Percentiles rank a stretch among this genome's conserved stretches.
Evolutionary conservation across 2,113 vertebrate genomes (phyloP).

Genomic region (Campylomormyrus tamandua): DNA sequence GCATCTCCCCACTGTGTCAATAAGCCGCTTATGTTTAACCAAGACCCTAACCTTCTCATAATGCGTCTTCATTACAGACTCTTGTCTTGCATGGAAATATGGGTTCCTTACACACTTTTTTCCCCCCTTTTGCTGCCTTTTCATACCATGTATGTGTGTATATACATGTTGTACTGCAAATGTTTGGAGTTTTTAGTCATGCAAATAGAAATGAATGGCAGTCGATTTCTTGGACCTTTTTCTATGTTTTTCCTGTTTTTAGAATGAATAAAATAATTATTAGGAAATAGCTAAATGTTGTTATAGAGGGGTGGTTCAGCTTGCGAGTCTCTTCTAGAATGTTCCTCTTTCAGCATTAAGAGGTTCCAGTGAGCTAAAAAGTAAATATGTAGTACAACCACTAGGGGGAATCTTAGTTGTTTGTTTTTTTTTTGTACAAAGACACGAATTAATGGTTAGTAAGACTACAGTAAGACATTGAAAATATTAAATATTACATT

Average conservation of each 20-base stretch:
- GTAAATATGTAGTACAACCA: not conserved
- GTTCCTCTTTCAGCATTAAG: conserved; percentile 7
- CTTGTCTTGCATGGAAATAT: not conserved
- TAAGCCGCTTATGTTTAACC: not conserved
- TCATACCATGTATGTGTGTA: not conserved
- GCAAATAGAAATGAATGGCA: not conserved
- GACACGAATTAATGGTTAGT: not conserved
- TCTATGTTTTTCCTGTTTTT: not conserved
- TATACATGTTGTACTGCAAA: not conserved
- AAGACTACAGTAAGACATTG: not conserved
- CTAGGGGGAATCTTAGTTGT: not conserved
- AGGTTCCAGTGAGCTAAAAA: not conserved
- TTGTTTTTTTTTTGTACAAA: not conserved
- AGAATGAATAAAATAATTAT: not conserved
- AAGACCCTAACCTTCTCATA: not conserved
- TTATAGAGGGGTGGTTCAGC: not conserved
- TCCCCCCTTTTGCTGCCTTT: not conserved
- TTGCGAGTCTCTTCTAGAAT: conserved; percentile 27
- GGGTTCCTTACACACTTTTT: not conserved
- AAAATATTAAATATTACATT: not conserved
- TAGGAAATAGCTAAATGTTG: not conserved
- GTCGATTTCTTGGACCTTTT: not conserved
- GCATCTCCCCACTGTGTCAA: not conserved
- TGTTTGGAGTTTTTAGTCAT: not conserved
- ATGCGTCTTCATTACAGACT: not conserved